phyloP scores from a whole-genome alignment of 2,113 vertebrate genomes.

The Solea solea region DNA sequence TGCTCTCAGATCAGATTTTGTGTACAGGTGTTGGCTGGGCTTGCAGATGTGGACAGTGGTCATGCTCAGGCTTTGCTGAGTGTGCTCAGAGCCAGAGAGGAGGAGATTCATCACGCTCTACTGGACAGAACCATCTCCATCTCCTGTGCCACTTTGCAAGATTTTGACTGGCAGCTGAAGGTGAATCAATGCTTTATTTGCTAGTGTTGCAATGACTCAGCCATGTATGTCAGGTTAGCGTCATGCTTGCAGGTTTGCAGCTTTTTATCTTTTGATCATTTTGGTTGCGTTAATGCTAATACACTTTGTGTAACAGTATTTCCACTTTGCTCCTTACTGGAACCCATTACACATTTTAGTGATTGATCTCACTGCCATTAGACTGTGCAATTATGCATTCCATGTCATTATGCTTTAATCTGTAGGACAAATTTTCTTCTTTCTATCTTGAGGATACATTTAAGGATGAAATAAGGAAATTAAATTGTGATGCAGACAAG shows the following conservation, averaged over 20 bases:
- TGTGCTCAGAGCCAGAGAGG: conserved; percentile 85
- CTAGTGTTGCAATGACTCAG: not conserved
- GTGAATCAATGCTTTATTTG: conserved; percentile 65
- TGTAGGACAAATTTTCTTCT: no score
- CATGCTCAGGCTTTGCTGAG: conserved; percentile 80
- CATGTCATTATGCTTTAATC: no score
- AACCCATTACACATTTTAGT: no score
- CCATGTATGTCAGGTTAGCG: not conserved
- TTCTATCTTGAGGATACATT: no score
- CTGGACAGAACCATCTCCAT: conserved; percentile 86
- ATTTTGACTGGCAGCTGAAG: conserved; percentile 98
- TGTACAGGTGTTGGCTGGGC: conserved; percentile 80
- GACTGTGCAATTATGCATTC: no score
- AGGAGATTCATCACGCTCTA: conserved; percentile 86
- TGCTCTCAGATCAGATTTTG: conserved; percentile 4
- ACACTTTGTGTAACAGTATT: no score
- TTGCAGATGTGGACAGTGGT: conserved; percentile 78
- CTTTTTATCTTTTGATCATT: no score
- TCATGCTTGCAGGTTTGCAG: no score
- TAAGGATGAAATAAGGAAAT: not conserved
- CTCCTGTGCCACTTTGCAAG: conserved; percentile 87
- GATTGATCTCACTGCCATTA: no score
- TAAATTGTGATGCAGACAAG: not conserved
- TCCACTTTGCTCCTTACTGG: no score
- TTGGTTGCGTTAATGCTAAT: no score